phyloP scores from a whole-genome alignment of 2,888 invertebrate genomes.

The Hipparchia sbordonii region DNA sequence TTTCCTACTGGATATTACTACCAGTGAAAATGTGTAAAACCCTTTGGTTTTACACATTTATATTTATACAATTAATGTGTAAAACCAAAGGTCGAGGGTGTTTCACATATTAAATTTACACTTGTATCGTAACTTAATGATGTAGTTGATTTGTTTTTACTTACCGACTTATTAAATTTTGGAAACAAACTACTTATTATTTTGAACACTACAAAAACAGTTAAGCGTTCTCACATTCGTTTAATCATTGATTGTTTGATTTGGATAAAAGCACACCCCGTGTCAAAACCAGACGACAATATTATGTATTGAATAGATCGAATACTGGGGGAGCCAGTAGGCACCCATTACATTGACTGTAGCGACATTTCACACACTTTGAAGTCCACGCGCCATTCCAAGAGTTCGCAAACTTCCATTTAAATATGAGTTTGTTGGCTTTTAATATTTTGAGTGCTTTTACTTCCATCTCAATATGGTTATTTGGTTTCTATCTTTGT shows the following conservation, averaged over 20 bases:
- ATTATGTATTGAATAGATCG: conserved; percentile 12
- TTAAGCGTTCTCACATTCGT: neutral
- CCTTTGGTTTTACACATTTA: too few relatives aligned
- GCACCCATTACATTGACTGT: conserved; percentile 12
- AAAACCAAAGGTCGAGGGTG: too few relatives aligned
- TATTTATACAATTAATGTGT: too few relatives aligned
- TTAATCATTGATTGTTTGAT: neutral
- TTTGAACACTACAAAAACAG: neutral
- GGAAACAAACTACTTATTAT: too few relatives aligned
- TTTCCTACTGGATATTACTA: too few relatives aligned
- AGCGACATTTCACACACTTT: neutral
- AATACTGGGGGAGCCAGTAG: conserved; percentile 4
- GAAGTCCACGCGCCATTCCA: neutral
- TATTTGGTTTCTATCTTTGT: neutral
- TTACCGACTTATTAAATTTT: too few relatives aligned
- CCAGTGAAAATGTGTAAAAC: too few relatives aligned
- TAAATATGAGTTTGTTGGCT: conserved; percentile 7
- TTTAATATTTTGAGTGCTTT: conserved; percentile 4
- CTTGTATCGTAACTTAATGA: too few relatives aligned
- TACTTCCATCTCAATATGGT: neutral
- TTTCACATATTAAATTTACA: too few relatives aligned
- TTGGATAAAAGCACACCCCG: neutral
- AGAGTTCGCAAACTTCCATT: conserved; percentile 8
- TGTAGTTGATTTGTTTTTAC: too few relatives aligned
- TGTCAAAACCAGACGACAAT: neutral